Conservation (phyloP, 2,888 invertebrate genomes). For the Ophion obscuratus region DNA sequence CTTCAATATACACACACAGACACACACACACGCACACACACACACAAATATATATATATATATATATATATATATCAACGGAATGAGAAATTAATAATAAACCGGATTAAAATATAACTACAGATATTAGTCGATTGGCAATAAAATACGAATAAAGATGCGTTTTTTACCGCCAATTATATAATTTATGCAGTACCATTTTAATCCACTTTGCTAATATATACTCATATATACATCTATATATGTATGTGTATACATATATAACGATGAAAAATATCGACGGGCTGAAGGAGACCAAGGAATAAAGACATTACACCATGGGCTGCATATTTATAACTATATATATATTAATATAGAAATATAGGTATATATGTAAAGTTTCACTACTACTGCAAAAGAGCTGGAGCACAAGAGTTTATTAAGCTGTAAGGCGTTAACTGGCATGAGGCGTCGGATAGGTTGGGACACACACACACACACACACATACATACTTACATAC, state of each 20-base stretch:
- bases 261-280: conserved; percentile 30
- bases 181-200: conserved; percentile 1
- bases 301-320: conserved; percentile 46
- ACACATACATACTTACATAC: background rate
- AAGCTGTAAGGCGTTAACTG: conserved; percentile 84
- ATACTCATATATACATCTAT: background rate
- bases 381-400: conserved; percentile 36
- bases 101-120: background rate
- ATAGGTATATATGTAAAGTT: background rate
- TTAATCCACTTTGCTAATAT: background rate
- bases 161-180: background rate
- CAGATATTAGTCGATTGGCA: background rate
- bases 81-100: background rate
- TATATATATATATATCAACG: background rate
- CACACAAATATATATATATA: no score
- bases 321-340: background rate
- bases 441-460: conserved; percentile 83
- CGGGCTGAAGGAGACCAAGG: conserved; percentile 28
- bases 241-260: background rate
- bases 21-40: no score
- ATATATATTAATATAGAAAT: background rate
- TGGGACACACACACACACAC: conserved; percentile 72
- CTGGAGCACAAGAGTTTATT: conserved; percentile 80
- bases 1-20: no score
- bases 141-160: background rate